phyloP scores from a whole-genome alignment of 2,113 vertebrate species.

The Chlamydotis undulata region DNA sequence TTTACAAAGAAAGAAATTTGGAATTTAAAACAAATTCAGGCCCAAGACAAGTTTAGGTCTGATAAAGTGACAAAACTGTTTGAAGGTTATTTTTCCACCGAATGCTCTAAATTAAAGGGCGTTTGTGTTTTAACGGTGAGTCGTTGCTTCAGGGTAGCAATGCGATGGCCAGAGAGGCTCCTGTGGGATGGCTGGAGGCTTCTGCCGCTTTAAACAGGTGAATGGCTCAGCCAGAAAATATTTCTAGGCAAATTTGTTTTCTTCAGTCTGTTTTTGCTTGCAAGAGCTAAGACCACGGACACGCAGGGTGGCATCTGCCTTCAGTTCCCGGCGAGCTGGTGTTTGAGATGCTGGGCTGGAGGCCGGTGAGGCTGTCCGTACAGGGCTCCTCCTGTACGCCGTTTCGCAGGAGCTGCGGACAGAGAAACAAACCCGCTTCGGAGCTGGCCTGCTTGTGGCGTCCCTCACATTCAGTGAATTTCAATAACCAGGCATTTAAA shows the following conservation, averaged over 20 bases:
- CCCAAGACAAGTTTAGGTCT: neutral
- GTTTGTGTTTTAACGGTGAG: neutral
- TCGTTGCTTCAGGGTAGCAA: neutral
- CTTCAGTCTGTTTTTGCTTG: neutral
- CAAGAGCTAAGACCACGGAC: neutral
- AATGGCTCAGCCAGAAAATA: neutral
- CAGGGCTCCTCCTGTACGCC: neutral
- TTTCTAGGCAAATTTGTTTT: neutral
- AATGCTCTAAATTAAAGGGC: neutral
- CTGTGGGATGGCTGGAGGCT: neutral
- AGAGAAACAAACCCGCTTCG: neutral
- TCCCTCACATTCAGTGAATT: conserved; percentile 43
- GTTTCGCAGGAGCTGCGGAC: neutral
- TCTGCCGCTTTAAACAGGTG: neutral
- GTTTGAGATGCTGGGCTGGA: neutral
- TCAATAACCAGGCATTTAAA: conserved; percentile 29
- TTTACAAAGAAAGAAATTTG: neutral
- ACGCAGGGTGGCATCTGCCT: neutral
- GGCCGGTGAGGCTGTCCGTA: neutral
- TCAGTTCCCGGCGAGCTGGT: neutral
- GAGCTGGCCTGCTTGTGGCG: neutral
- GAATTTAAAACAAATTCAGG: neutral
- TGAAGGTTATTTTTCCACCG: neutral
- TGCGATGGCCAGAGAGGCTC: neutral
- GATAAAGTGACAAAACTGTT: neutral